These are phyloP conservation scores for Dolichomitus sp. DNA, from an alignment of 2,888 invertebrate species.

Conservation along the genomic window DNA sequence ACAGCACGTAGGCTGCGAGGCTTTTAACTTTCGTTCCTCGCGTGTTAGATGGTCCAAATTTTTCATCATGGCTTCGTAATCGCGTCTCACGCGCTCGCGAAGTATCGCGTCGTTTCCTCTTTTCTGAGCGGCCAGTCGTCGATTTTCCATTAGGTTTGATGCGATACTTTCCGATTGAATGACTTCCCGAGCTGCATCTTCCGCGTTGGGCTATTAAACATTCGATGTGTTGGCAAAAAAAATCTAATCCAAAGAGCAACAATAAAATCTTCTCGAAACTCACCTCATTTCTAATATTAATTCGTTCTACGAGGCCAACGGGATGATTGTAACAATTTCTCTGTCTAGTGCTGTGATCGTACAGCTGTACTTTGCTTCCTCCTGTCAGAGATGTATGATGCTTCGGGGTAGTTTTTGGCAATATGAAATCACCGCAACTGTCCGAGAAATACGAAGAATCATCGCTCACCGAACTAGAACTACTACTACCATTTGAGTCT, in stretches of 20 bases:
- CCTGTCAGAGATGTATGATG: constrained; percentile 66
- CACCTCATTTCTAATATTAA: constrained; percentile 78
- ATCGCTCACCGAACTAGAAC: constrained; percentile 78
- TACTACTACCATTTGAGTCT: constrained; percentile 73
- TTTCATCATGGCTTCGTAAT: constrained; percentile 80
- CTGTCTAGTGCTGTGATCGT: constrained; percentile 79
- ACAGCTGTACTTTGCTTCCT: constrained; percentile 78
- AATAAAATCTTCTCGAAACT: constrained; percentile 35
- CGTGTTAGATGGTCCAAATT: constrained; percentile 77
- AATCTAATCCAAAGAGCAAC: not conserved
- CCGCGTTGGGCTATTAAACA: constrained; percentile 78
- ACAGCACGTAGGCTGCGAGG: constrained; percentile 69
- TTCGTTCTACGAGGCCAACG: constrained; percentile 78
- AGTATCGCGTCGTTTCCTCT: constrained; percentile 81
- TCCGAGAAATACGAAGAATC: constrained; percentile 84
- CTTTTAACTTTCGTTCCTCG: constrained; percentile 80
- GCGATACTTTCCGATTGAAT: constrained; percentile 62
- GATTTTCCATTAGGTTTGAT: constrained; percentile 69
- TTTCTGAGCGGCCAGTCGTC: constrained; percentile 74
- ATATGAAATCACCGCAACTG: constrained; percentile 54
- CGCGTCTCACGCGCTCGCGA: constrained; percentile 80
- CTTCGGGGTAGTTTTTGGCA: constrained; percentile 66
- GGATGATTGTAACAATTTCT: constrained; percentile 78
- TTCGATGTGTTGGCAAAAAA: not conserved
- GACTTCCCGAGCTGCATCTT: constrained; percentile 76